Evolutionary conservation across 2,113 vertebrate genomes (phyloP).

Genomic region (Ailuropoda melanoleuca): DNA sequence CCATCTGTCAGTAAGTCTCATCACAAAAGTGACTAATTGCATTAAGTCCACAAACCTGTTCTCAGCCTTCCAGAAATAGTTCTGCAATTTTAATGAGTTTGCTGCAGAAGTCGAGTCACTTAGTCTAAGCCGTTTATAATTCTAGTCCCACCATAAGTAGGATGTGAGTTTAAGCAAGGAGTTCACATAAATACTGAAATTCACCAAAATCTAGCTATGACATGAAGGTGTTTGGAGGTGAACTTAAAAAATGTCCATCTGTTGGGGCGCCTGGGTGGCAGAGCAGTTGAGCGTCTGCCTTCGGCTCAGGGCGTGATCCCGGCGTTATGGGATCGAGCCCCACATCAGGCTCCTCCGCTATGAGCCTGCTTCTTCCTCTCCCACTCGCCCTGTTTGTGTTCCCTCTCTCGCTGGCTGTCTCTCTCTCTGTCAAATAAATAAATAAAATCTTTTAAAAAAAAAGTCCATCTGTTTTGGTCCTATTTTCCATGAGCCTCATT

Average conservation of each 20-base stretch:
- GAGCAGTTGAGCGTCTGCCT: no score
- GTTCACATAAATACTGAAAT: background rate
- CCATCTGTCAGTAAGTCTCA: constrained; percentile 58
- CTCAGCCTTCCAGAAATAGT: constrained; percentile 39
- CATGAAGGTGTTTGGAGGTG: background rate
- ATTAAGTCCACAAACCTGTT: constrained; percentile 14
- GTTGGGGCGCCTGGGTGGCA: no score
- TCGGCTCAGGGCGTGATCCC: no score
- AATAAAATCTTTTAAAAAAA: no score
- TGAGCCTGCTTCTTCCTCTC: no score
- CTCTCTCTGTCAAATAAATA: no score
- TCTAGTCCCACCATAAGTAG: background rate
- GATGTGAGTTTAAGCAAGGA: background rate
- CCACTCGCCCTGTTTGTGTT: no score
- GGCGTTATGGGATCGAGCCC: no score
- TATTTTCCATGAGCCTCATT: background rate
- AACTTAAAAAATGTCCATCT: background rate
- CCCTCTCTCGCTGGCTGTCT: no score
- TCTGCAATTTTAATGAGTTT: constrained; percentile 50
- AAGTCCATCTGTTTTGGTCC: background rate
- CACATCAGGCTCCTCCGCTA: no score
- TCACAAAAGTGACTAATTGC: constrained; percentile 57
- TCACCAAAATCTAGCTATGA: background rate
- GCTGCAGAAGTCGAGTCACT: background rate
- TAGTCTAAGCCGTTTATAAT: background rate